Evolutionary conservation across 1,140 invertebrate species (phyloP), one percentile per base, ranked within the genome.

Genomic region (Sarcophaga bullata): DNA sequence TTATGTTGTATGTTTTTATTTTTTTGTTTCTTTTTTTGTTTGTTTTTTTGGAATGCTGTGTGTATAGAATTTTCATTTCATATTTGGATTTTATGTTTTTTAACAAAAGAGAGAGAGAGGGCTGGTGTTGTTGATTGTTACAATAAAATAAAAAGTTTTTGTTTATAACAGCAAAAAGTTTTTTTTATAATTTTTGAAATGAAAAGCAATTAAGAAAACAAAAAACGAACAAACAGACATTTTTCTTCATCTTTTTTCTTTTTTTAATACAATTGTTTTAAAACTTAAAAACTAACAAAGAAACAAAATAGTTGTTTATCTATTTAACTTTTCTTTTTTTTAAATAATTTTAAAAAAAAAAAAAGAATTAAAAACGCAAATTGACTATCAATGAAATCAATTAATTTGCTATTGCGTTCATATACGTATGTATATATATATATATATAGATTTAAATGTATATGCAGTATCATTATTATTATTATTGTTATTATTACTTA

Each of bases 221-320:
- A 49, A 78, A 19, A 25, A 78, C 52, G n/a, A 78, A 17, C 15
- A 50, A 50, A 50, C 48, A 78, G 48, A 78, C 75, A 78, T 78
- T 78, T 49, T 72, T 62, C 17, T 72, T 72, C 37, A n/a, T n/a
- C n/a, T n/a, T n/a, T 62, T 19, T 72, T 17, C 19, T 10, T 52
- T 68, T 17, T 17, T 68, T 68, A 68, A 68, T 68, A 68, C 62
- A 68, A 19, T n/a, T 68, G 54, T 58, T 58, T 68, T 25, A 68
- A n/a, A 50, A 78, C 75, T 78, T 78, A 78, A 19, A 78, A 78
- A 78, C 75, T 78, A 78, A 78, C 75, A 78, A 78, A 78, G 75
- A 78, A 78, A 78, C 75, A 78, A 78, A 37, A 78, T 17, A 78
- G 8, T 50, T 78, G 75, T 47, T 78, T 78, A 15, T 76, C 25